Base-by-base conservation (phyloP, 2,888 invertebrate genomes). In the Parochlus steinenii region DNA sequence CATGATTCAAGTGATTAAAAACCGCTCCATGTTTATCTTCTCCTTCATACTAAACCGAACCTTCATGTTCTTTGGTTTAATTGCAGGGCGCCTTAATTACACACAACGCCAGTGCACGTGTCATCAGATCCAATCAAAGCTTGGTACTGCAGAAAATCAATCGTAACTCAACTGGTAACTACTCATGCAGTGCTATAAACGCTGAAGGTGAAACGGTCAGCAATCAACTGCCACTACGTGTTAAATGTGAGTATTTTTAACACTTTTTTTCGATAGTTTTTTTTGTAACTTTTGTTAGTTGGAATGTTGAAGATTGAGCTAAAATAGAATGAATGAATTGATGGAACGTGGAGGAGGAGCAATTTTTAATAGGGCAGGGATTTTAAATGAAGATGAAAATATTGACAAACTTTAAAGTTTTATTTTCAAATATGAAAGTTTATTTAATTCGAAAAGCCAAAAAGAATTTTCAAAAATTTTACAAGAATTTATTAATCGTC, bases 91-190 rank as follows among this genome's bases (percentile, higher is more conserved):
- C 74, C 34, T 64, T 77, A 42, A 61, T 89, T 48, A 78, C 75
- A 47, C 85, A 87, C 64, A 87, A 89, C 61, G 76, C 80, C 48
- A 76, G 82, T 30, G 82, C 85, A 36, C 71, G 86, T 43, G 78
- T 89, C 48, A 83, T 89, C 53, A 76, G 83, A 57, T 85, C 85
- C 58, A 87, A 87, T 67, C 86, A 89, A 62, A 86, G 86, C 55
- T 67, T 89, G 45, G 89, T 89, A 42, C 70, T 89, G 51, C 89
- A 89, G 62, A 80, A 78, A 62, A 85, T 89, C 47, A 83, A 82
- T 41, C 69, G 82, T 43, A 74, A 76, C 56, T 81, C 78, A 55
- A 81, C 83, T 44, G 89, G 89, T 42, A 71, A 74, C 47, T 89
- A 89, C 63, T 75, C 81, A 45, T 89, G 89, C 62, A 77, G 82